phyloP scores from a whole-genome alignment of 2,888 invertebrate species.

The Hypena proboscidalis region DNA sequence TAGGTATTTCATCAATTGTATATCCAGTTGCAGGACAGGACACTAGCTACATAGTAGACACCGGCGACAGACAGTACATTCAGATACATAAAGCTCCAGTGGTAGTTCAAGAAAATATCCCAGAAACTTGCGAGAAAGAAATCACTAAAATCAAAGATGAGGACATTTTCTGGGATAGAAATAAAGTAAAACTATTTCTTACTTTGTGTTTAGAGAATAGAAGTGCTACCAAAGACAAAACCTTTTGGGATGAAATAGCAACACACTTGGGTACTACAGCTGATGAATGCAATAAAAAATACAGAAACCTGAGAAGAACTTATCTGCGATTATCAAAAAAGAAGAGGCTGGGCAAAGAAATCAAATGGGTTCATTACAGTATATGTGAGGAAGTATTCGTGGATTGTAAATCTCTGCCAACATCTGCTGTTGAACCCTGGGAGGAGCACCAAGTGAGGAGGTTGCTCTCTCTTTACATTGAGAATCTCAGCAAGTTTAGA shows the following conservation, averaged over 20 bases:
- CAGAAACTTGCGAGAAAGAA: constrained; percentile 47
- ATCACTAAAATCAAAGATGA: constrained; percentile 49
- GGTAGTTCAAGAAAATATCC: constrained; percentile 40
- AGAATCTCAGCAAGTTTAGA: constrained; percentile 66
- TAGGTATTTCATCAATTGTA: constrained; percentile 9
- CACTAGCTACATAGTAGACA: constrained; percentile 63
- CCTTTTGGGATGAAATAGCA: constrained; percentile 65
- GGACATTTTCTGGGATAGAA: constrained; percentile 70
- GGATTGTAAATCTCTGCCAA: constrained; percentile 65
- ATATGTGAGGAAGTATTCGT: constrained; percentile 75
- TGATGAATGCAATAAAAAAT: constrained; percentile 72
- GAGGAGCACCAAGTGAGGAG: constrained; percentile 68
- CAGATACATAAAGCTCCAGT: constrained; percentile 58
- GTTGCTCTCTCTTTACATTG: constrained; percentile 69
- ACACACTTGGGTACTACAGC: constrained; percentile 58
- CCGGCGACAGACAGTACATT: constrained; percentile 64
- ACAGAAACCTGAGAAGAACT: constrained; percentile 69
- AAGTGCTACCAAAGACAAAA: constrained; percentile 56
- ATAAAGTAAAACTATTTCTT: constrained; percentile 68
- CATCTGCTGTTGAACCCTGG: constrained; percentile 68
- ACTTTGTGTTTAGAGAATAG: constrained; percentile 65
- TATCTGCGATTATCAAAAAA: constrained; percentile 75
- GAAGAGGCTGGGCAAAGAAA: constrained; percentile 68
- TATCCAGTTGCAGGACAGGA: constrained; percentile 65
- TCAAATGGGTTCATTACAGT: constrained; percentile 75